A percentile compares a stretch with the other conserved stretches of the same genome.
Conservation (phyloP, 30 jellyfish, hydroid and myxozoan species). For the Euphysa ruthae region DNA sequence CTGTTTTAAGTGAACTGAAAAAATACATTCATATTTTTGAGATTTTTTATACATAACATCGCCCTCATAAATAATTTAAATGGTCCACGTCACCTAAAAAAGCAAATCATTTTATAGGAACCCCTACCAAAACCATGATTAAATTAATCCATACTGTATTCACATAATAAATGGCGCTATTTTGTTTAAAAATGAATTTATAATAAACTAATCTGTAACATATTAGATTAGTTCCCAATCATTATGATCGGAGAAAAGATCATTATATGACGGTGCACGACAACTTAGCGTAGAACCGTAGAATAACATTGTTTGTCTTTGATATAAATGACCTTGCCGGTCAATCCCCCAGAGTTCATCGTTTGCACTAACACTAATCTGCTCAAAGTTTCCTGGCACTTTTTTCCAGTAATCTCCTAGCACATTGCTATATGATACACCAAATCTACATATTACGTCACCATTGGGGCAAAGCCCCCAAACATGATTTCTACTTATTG, state of each 20-base stretch:
- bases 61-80: no score
- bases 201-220: no score
- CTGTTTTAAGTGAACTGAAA: no score
- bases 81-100: no score
- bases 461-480: constrained; percentile 98
- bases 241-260: constrained; percentile 78
- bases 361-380: constrained; percentile 81
- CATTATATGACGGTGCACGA: constrained; percentile 88
- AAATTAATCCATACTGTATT: no score
- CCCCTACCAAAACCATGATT: no score
- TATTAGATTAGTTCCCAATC: constrained; percentile 92
- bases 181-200: no score
- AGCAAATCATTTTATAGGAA: no score
- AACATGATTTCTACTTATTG: constrained; percentile 81
- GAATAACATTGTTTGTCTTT: constrained; percentile 72
- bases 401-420: constrained; percentile 97
- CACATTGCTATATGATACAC: constrained; percentile 69
- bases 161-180: no score
- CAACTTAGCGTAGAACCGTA: constrained; percentile 73
- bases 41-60: no score
- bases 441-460: constrained; percentile 86
- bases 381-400: constrained; percentile 90
- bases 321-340: constrained; percentile 88
- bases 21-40: no score
- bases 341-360: constrained; percentile 98